Percentiles rank a stretch among this genome's conserved stretches.
These are phyloP conservation scores for Potamarius usumacintae DNA, from an alignment of 2,113 vertebrate genomes.

Conservation along the genomic window DNA sequence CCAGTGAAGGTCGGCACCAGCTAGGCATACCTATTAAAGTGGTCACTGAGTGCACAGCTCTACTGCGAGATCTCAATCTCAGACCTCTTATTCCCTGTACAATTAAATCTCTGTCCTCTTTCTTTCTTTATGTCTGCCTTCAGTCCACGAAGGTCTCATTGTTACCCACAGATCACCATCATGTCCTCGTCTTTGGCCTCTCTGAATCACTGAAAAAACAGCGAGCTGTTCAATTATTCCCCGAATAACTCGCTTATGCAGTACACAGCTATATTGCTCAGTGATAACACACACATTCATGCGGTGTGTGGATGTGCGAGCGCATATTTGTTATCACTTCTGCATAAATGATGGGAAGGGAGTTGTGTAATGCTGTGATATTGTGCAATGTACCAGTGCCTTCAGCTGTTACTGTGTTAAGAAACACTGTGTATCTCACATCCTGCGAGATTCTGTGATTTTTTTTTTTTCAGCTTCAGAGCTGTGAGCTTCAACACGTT, in stretches of 20 bases:
- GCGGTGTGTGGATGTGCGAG: constrained; percentile 2
- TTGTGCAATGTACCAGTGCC: constrained; percentile 35
- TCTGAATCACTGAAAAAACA: constrained; percentile 10
- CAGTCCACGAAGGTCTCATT: constrained; percentile 3
- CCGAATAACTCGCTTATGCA: background rate
- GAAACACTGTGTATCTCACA: constrained; percentile 30
- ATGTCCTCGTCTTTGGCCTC: background rate
- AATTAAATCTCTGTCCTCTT: constrained; percentile 17
- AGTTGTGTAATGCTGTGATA: constrained; percentile 31
- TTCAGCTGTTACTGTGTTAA: constrained; percentile 42
- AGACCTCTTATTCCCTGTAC: constrained; percentile 13
- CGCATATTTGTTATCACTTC: background rate
- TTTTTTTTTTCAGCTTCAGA: constrained; percentile 5
- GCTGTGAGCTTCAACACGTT: constrained; percentile 27
- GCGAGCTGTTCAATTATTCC: constrained; percentile 11
- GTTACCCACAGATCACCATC: background rate
- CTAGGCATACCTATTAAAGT: background rate
- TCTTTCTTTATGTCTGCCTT: background rate
- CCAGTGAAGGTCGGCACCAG: background rate
- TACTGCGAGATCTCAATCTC: constrained; percentile 1
- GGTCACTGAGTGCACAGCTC: background rate
- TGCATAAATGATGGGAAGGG: constrained; percentile 13
- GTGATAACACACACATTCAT: background rate
- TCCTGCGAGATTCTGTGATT: constrained; percentile 16
- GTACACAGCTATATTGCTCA: constrained; percentile 12